Evolutionary conservation across 1,140 invertebrate species (phyloP), one percentile per base, ranked within the genome.

Genomic region (Helicoverpa armigera): DNA sequence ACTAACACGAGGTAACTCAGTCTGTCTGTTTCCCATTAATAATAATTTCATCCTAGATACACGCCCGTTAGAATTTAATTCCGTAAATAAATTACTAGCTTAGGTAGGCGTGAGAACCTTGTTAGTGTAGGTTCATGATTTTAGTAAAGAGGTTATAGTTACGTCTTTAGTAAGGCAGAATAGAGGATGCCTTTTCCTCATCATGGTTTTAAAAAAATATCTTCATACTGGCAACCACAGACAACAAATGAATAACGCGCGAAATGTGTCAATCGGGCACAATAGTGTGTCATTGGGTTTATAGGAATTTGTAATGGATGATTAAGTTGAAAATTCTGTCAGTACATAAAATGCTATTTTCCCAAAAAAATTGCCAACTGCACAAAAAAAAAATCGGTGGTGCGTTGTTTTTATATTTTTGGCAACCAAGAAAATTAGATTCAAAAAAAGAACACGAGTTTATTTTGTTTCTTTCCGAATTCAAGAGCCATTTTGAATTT

Each of bases 1-100:
- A 61, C 73, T 74, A 74, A 74, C 53, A 54, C 51, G 29, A 53
- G 54, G 31, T 29, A 35, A 69, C 65, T 43, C 11, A 18, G 63
- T 69, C 43, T 48, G 72, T 74, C 72, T 74, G 72, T 50, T 48
- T 58, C 56, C 12, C 74, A 76, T 76, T 76, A 76, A 75, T 75
- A 75, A 76, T 76, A 69, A 50, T 69, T 76, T 63, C 74, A 76
- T 63, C 54, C 58, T 31, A 76, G 74, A 76, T 51, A 63, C 60
- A 51, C 51, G 74, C 60, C 74, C 74, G 74, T 76, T 76, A 65
- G 74, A 65, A 72, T 76, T 76, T 76, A 76, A 76, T 65, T 76
- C 58, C 11, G 60, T 51, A 76, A 76, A 76, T 76, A 76, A 63
- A 76, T 76, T 76, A 76, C 48, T 51, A 13, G 35, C 18, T 2